phyloP scores from a whole-genome alignment of 2,888 invertebrate genomes.

The Oscheius onirici region DNA sequence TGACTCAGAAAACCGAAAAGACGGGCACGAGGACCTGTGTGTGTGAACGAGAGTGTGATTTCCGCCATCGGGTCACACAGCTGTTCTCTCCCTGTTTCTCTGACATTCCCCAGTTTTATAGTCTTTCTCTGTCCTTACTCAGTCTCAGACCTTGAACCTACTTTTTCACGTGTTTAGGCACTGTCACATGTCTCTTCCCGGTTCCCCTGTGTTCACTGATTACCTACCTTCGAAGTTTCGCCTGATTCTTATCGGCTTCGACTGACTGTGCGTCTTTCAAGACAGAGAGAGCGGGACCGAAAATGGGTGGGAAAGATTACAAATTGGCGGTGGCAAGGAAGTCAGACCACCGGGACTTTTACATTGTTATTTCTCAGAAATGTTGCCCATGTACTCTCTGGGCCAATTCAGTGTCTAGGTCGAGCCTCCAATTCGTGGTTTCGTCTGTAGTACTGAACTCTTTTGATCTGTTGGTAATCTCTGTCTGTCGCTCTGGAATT shows the following conservation, averaged over 20 bases:
- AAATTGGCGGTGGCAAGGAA: too few relatives aligned
- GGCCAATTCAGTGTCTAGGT: too few relatives aligned
- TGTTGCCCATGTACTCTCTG: too few relatives aligned
- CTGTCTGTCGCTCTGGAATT: too few relatives aligned
- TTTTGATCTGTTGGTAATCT: too few relatives aligned
- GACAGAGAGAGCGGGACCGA: neutral
- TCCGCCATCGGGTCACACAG: constrained; percentile 17
- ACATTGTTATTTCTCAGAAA: too few relatives aligned
- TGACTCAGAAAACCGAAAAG: constrained; percentile 22
- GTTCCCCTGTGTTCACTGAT: neutral
- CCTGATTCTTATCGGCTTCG: neutral
- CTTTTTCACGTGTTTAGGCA: neutral
- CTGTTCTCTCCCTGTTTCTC: constrained; percentile 1
- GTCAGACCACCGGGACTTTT: too few relatives aligned
- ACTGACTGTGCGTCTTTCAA: neutral
- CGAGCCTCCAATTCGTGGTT: too few relatives aligned
- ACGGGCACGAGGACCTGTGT: constrained; percentile 7
- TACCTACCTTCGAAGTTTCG: neutral
- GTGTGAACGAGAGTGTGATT: constrained; percentile 1
- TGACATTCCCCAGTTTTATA: too few relatives aligned
- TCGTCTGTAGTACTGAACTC: too few relatives aligned
- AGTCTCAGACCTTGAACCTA: neutral
- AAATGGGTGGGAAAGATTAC: neutral
- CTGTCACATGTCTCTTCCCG: neutral
- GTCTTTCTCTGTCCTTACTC: neutral